phyloP scores from a whole-genome alignment of 2,888 invertebrate species.

The Tigriopus californicus region DNA sequence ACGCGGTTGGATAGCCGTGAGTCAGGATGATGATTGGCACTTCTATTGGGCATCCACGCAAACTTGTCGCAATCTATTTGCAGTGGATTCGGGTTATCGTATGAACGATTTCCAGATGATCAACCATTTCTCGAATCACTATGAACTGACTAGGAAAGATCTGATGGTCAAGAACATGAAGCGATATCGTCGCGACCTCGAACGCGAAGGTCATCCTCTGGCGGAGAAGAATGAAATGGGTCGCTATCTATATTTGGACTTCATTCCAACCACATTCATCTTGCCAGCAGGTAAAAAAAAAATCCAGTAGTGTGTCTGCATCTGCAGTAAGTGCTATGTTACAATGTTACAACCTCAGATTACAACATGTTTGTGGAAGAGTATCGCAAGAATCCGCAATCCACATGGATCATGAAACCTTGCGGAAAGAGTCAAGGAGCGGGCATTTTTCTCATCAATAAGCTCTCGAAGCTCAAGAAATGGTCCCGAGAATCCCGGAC shows the following conservation, averaged over 20 bases:
- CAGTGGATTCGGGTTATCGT: slow-evolving; percentile 15
- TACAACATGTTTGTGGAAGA: slow-evolving; percentile 95
- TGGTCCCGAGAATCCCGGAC: slow-evolving; percentile 73
- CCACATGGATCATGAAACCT: slow-evolving; percentile 96
- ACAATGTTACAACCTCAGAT: slow-evolving; percentile 36
- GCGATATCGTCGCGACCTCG: slow-evolving; percentile 74
- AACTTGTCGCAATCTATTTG: slow-evolving; percentile 44
- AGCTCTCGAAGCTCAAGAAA: slow-evolving; percentile 74
- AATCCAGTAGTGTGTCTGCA: not conserved
- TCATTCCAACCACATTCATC: slow-evolving; percentile 81
- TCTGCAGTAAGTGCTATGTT: not conserved
- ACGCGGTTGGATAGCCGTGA: slow-evolving; percentile 70
- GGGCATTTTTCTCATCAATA: slow-evolving; percentile 90
- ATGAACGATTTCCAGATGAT: slow-evolving; percentile 42
- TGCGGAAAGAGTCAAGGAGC: slow-evolving; percentile 62
- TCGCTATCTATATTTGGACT: slow-evolving; percentile 61
- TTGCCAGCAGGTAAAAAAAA: slow-evolving; percentile 42
- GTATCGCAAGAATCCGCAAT: slow-evolving; percentile 74
- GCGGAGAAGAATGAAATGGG: slow-evolving; percentile 56
- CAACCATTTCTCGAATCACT: slow-evolving; percentile 90
- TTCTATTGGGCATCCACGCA: slow-evolving; percentile 86
- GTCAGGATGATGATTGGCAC: slow-evolving; percentile 84
- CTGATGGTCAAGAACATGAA: slow-evolving; percentile 88
- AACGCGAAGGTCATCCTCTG: slow-evolving; percentile 66
- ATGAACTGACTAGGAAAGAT: slow-evolving; percentile 86